Evolutionary conservation across 1,140 invertebrate species (phyloP).

Genomic region (Drosophila micromelanica): DNA sequence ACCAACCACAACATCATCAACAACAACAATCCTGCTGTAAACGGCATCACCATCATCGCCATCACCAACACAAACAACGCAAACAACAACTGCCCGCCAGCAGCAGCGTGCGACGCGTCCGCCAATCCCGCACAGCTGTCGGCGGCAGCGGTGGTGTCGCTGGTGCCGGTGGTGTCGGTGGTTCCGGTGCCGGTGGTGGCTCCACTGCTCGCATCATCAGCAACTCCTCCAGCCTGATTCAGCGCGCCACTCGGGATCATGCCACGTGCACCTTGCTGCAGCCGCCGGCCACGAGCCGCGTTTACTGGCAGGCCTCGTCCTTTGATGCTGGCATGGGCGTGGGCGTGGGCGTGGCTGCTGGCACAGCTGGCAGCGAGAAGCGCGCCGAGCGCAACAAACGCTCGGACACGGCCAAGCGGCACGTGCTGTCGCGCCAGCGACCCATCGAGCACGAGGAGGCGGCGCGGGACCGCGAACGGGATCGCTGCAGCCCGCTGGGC

Average conservation of each 20-base stretch:
- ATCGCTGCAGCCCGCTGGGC: constrained; percentile 65
- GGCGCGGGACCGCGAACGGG: constrained; percentile 28
- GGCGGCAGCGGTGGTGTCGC: constrained; percentile 26
- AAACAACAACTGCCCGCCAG: constrained; percentile 44
- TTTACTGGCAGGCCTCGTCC: constrained; percentile 83
- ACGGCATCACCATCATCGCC: constrained; percentile 65
- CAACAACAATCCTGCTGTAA: constrained; percentile 60
- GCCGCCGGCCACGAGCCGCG: constrained; percentile 58
- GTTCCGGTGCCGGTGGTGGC: constrained; percentile 30
- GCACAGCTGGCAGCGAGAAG: constrained; percentile 61
- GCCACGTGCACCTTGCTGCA: constrained; percentile 66
- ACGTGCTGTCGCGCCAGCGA: constrained; percentile 90
- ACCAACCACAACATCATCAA: constrained; percentile 48
- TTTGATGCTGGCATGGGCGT: constrained; percentile 86
- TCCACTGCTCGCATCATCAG: constrained; percentile 70
- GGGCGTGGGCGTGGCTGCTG: constrained; percentile 65
- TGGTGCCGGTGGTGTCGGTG: constrained; percentile 27
- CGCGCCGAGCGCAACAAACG: constrained; percentile 82
- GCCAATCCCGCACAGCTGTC: constrained; percentile 45
- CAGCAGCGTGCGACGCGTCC: constrained; percentile 66
- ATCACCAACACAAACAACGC: constrained; percentile 50
- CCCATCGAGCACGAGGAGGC: constrained; percentile 88
- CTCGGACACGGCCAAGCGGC: constrained; percentile 89
- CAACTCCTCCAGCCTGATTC: constrained; percentile 78
- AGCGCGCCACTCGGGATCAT: constrained; percentile 64